These are phyloP conservation scores for Sebastes baramenuke DNA, from an alignment of 2,797 vertebrate genomes.

Conservation along the genomic window DNA sequence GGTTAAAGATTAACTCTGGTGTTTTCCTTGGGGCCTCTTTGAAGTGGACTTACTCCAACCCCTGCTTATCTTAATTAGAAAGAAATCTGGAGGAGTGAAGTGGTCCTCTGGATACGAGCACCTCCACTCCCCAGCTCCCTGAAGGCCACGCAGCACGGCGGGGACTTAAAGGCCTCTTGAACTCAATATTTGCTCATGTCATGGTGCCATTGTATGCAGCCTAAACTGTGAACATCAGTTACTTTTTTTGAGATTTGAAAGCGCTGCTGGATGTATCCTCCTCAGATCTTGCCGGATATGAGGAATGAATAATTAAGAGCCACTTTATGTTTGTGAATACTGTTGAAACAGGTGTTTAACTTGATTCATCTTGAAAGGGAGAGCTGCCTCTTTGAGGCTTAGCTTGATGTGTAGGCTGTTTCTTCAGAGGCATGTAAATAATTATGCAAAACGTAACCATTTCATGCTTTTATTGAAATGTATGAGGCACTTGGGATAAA, in stretches of 20 bases:
- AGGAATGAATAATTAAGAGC: slow-evolving; percentile 50
- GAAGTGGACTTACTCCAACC: slow-evolving; percentile 78
- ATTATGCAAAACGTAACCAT: slow-evolving; percentile 13
- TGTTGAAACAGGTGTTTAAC: slow-evolving; percentile 38
- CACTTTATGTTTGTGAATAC: slow-evolving; percentile 20
- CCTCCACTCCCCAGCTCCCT: slow-evolving; percentile 54
- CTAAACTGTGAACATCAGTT: slow-evolving; percentile 20
- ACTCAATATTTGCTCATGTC: slow-evolving; percentile 42
- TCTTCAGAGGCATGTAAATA: slow-evolving; percentile 25
- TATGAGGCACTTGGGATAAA: slow-evolving; percentile 1
- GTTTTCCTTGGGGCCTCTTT: slow-evolving; percentile 76
- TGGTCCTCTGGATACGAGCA: slow-evolving; percentile 64
- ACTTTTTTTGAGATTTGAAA: slow-evolving; percentile 25
- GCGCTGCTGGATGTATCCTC: slow-evolving; percentile 1
- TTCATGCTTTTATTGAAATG: slow-evolving; percentile 26
- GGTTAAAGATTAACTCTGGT: slow-evolving; percentile 79
- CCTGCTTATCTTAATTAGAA: slow-evolving; percentile 81
- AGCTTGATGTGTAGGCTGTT: slow-evolving; percentile 7
- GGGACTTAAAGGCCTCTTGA: slow-evolving; percentile 24
- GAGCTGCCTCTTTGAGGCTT: slow-evolving; percentile 8
- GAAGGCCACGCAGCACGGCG: slow-evolving; percentile 34
- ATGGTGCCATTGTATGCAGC: not conserved
- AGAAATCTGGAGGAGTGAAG: slow-evolving; percentile 73
- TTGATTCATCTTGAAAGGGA: slow-evolving; percentile 33
- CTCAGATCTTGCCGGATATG: slow-evolving; percentile 17